Evolutionary conservation across 64 coral and sea anemone genomes (phyloP), one percentile per base, ranked within the genome.

Genomic region (Porites australiensis): DNA sequence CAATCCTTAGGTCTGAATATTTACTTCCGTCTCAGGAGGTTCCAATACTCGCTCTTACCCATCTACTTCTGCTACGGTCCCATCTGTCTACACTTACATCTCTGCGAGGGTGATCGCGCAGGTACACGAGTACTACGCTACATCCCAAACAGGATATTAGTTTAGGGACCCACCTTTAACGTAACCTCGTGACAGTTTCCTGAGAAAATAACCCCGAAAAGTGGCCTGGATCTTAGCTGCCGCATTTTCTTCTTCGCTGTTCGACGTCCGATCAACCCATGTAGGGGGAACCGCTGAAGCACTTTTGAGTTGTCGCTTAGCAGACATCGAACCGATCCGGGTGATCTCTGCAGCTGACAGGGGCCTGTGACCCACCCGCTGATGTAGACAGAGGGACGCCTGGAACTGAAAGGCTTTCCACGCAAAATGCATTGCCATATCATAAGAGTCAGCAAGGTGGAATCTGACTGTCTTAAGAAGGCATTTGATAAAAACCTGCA

Each of bases 381-480:
- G 94, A 27, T 77, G 82, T 70, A 99, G 75, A 19, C 92, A 91
- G 52, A 99, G 70, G 21, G 92, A 92, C 46, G 94, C 94, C 63
- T 96, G 91, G 74, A 96, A 99, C 45, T 79, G 78, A 22, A 99
- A 96, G 45, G 98, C 98, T 86, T 99, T 99, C 98, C 98, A 99
- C 8, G 98, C 98, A 70, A 99, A 99, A 77, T 96, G 98, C 98
- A 96, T 99, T 15, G 87, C 86, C 13, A 82, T 23, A 21, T 93
- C 90, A 44, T 94, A 99, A 5, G 80, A 88, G 19, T 99, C 98
- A 27, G 91, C 94, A 9, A 99, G 98, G 66, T 94, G 87, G 20
- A 77, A 83, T 46, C 90, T 85, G 44, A 99, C 88, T 6, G 94
- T 86, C 64, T 91, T 90, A 37, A 99, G 93, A 13, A 99, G 91